phyloP scores from a whole-genome alignment of 2,113 vertebrate genomes.

The Zeus faber region DNA sequence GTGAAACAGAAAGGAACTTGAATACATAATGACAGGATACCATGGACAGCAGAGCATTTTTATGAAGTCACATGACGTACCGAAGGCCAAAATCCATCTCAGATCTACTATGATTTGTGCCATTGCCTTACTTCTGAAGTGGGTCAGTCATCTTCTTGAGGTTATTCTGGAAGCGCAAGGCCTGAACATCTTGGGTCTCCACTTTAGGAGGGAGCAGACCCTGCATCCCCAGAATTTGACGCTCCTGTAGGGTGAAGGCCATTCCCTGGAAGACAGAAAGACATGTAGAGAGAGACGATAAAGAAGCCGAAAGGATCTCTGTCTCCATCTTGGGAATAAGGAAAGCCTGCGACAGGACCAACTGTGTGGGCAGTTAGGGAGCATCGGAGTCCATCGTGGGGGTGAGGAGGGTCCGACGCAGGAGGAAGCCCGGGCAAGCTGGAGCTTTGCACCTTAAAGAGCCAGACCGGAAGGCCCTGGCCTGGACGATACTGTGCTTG shows the following conservation, averaged over 20 bases:
- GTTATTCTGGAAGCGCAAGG: constrained; percentile 91
- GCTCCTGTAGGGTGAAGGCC: constrained; percentile 90
- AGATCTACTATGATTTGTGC: background rate
- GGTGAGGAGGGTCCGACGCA: too few species aligned
- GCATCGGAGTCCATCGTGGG: too few species aligned
- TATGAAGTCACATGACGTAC: too few species aligned
- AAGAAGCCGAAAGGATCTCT: background rate
- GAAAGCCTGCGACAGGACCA: too few species aligned
- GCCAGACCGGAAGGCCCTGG: too few species aligned
- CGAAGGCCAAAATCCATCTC: background rate
- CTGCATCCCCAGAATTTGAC: constrained; percentile 93
- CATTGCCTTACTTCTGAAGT: constrained; percentile 84
- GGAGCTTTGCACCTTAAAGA: too few species aligned
- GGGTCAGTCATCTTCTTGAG: constrained; percentile 88
- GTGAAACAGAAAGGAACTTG: background rate
- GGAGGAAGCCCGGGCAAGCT: too few species aligned
- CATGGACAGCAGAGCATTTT: too few species aligned
- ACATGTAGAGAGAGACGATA: constrained; percentile 1
- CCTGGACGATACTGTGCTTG: too few species aligned
- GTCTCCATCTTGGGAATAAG: too few species aligned
- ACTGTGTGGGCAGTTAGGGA: too few species aligned
- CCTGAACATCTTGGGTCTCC: constrained; percentile 93
- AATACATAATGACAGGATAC: background rate
- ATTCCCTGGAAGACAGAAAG: constrained; percentile 81
- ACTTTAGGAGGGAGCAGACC: constrained; percentile 94